A percentile compares a stretch with the other conserved stretches of the same genome.
These are phyloP conservation scores for Sialia sialis DNA, from an alignment of 2,113 vertebrate species.

Conservation along the genomic window DNA sequence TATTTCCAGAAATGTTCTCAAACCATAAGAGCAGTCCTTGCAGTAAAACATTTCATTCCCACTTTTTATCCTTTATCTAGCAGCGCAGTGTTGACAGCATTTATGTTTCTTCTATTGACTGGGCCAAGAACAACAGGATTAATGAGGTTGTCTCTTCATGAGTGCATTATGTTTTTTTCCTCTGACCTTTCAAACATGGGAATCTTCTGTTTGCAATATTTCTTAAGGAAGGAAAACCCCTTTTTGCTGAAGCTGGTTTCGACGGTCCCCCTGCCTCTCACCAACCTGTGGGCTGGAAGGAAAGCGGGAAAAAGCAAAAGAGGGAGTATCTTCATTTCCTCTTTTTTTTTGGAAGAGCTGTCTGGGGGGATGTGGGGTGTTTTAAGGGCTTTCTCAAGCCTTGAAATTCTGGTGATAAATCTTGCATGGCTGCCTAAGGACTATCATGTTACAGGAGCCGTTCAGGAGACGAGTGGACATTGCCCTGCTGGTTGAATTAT, in stretches of 20 bases:
- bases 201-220: slow-evolving; percentile 61
- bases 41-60: slow-evolving; percentile 75
- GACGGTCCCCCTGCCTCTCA: fast-evolving
- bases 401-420: background rate
- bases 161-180: slow-evolving; percentile 66
- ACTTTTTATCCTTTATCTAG: slow-evolving; percentile 74
- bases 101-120: slow-evolving; percentile 73
- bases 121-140: slow-evolving; percentile 72
- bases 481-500: background rate
- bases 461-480: background rate
- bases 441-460: background rate
- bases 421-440: background rate
- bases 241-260: background rate
- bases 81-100: slow-evolving; percentile 63
- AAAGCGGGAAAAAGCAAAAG: background rate
- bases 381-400: background rate
- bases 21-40: slow-evolving; percentile 67
- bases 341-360: background rate
- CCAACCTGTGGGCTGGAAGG: background rate
- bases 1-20: slow-evolving; percentile 78
- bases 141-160: slow-evolving; percentile 67
- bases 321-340: background rate
- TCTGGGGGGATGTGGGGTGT: background rate
- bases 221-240: slow-evolving; percentile 42
- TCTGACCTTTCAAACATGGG: slow-evolving; percentile 69